Evolutionary conservation across 30 jellyfish, hydroid and myxozoan genomes (phyloP).

Genomic region (Cassiopea xamachana): DNA sequence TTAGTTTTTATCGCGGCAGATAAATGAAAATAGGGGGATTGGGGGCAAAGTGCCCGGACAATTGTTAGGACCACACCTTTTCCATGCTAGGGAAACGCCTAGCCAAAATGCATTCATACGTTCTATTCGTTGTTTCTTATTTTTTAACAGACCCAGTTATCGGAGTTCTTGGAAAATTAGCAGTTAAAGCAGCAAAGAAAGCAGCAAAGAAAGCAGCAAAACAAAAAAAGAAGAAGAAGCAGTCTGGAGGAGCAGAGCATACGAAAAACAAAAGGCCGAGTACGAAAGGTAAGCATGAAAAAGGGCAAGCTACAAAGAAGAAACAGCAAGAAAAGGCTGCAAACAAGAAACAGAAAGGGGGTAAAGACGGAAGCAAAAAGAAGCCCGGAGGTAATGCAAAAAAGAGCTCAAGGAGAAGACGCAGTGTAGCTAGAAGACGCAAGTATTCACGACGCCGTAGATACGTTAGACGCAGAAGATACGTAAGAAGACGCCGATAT

Average conservation of each 20-base stretch:
- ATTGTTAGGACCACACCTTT: too few relatives aligned
- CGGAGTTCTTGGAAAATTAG: constrained; percentile 31
- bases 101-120: too few relatives aligned
- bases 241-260: constrained; percentile 45
- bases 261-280: constrained; percentile 51
- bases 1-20: too few relatives aligned
- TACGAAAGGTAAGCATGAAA: constrained; percentile 43
- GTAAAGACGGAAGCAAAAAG: constrained; percentile 64
- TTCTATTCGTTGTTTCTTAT: background rate
- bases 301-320: constrained; percentile 54
- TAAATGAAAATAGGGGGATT: too few relatives aligned
- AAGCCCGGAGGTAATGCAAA: constrained; percentile 24
- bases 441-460: constrained; percentile 12
- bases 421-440: constrained; percentile 27
- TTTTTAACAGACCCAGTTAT: constrained; percentile 9
- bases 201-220: constrained; percentile 21
- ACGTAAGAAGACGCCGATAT: constrained; percentile 7
- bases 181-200: constrained; percentile 30
- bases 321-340: constrained; percentile 57
- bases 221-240: background rate
- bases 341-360: constrained; percentile 49
- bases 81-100: too few relatives aligned
- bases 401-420: background rate
- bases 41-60: too few relatives aligned
- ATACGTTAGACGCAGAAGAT: constrained; percentile 7